Evolutionary conservation across 1,140 invertebrate species (phyloP), one percentile per base, ranked within the genome.

Genomic region (Steinernema khuongi): DNA sequence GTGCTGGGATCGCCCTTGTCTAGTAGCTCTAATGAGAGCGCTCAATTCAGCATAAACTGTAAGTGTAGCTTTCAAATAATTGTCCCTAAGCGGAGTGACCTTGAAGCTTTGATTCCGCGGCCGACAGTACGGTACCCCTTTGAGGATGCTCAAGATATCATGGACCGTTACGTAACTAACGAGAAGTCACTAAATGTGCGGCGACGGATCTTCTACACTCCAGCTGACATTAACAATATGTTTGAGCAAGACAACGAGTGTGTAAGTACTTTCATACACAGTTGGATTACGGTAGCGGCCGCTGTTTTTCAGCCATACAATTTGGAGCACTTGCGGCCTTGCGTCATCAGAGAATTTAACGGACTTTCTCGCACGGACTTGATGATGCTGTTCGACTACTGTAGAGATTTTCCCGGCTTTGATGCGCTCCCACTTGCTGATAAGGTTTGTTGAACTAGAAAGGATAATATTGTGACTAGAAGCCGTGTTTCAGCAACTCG

Each of bases 171-270:
- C 60, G 50, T 77, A 18, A 33, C 44, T 60, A 68, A 44, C 2
- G 75, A 77, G 68, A 72, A 72, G 14, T 77, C 75, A 1, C 43
- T 77, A 68, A 77, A 77, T 33, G 72, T 74, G 22, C 33, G 75
- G 7, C 43, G 75, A n/a, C 67, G 69, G 32, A 77, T 77, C 32
- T 70, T 77, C 71, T 77, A 74, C 43, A 77, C 75, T 0, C 67
- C 73, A 26, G 44, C 72, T 30, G 68, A 44, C 30, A 77, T 77
- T 14, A n/a, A 69, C 31, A 50, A 75, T 19, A 69, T 77, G 22
- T 77, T 77, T 43, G 67, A 70, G 31, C 74, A 41, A 32, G 70
- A 68, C 7, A 66, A 70, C 67, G 75, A 77, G 50, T 77, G 75
- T 29, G 75, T 77, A 31, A 22, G 75, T 66, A 0, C 41, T 32